These are phyloP conservation scores for Scaptomyza graminum DNA, from an alignment of 1,140 invertebrate species.

Conservation along the genomic window DNA sequence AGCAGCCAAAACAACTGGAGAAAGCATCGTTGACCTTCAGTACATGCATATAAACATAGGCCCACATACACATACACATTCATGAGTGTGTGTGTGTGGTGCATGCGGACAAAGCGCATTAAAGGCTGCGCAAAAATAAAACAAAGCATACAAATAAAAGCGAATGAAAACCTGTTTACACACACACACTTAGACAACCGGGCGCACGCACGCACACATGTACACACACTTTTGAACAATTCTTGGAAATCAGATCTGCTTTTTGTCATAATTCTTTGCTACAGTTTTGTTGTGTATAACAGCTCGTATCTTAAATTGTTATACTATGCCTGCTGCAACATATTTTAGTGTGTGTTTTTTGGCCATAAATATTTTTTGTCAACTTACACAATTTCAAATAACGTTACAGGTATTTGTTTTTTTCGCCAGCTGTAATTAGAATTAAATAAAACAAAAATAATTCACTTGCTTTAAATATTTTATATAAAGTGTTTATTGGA, in stretches of 20 bases:
- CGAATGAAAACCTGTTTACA: constrained; percentile 55
- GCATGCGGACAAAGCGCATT: constrained; percentile 47
- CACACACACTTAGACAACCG: constrained; percentile 13
- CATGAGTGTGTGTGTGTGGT: background rate
- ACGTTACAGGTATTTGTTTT: constrained; percentile 16
- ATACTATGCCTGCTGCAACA: constrained; percentile 31
- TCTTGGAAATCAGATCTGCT: constrained; percentile 54
- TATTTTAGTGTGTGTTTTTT: constrained; percentile 27
- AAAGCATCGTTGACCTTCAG: constrained; percentile 61
- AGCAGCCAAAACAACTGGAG: constrained; percentile 45
- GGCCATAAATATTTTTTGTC: constrained; percentile 37
- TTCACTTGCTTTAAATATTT: constrained; percentile 49
- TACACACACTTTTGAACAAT: constrained; percentile 20
- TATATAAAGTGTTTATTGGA: constrained; percentile 15
- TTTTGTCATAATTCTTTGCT: constrained; percentile 48
- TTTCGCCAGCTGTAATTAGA: constrained; percentile 49
- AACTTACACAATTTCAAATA: constrained; percentile 39
- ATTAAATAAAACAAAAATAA: constrained; percentile 41
- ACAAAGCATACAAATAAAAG: constrained; percentile 38
- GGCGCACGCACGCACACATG: constrained; percentile 3
- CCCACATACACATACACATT: constrained; percentile 7
- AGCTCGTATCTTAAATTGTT: constrained; percentile 29
- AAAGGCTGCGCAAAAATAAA: constrained; percentile 52
- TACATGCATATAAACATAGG: background rate
- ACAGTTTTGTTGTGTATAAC: constrained; percentile 55